Evolutionary conservation across 1,140 invertebrate species (phyloP).

Genomic region (Heliconius hermathena): DNA sequence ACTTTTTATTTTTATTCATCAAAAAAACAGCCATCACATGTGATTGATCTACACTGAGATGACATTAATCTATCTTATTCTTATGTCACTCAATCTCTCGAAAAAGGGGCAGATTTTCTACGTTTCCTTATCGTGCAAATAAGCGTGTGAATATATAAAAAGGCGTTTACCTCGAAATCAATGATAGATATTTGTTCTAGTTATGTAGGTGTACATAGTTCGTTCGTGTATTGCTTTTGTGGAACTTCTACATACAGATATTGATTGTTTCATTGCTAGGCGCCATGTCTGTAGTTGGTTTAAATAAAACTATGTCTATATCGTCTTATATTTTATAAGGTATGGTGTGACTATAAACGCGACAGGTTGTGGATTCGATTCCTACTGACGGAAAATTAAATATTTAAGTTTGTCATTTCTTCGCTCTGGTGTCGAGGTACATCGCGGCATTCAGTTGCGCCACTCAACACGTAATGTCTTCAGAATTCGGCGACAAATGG

Average conservation of each 20-base stretch:
- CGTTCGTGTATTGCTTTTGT: not conserved
- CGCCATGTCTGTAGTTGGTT: not conserved
- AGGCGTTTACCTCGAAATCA: not conserved
- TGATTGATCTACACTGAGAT: not conserved
- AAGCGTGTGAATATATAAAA: constrained; percentile 10
- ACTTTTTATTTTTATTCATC: not conserved
- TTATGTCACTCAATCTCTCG: constrained; percentile 11
- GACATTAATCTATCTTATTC: constrained; percentile 8
- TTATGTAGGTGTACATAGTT: not conserved
- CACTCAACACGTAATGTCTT: too few relatives aligned
- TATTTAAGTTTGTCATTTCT: too few relatives aligned
- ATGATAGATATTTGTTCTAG: not conserved
- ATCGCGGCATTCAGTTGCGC: too few relatives aligned
- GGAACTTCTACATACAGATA: not conserved
- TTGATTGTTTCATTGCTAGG: not conserved
- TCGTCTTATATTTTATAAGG: too few relatives aligned
- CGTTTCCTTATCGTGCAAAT: constrained; percentile 1
- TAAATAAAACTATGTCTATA: too few relatives aligned
- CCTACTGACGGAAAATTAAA: too few relatives aligned
- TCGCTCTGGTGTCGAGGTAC: too few relatives aligned
- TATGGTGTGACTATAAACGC: too few relatives aligned
- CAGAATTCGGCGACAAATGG: too few relatives aligned
- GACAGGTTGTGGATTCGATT: too few relatives aligned
- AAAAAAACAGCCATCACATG: not conserved
- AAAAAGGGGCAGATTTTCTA: not conserved